Evolutionary conservation across 2,888 invertebrate species (phyloP).

Genomic region (Hirudinaria manillensis): DNA sequence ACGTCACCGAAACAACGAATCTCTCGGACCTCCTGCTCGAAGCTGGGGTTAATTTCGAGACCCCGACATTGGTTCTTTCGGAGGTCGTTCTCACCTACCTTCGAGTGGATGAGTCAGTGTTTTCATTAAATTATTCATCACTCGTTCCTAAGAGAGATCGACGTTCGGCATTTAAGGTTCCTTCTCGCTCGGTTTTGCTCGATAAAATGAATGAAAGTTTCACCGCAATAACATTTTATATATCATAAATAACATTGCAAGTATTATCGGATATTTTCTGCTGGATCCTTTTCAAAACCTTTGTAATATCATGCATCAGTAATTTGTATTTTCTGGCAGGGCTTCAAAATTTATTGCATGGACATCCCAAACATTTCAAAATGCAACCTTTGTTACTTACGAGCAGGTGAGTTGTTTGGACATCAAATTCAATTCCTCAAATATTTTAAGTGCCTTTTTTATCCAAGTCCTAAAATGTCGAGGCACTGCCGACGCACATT

Average conservation of each 20-base stretch:
- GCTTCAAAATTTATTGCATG: constrained; percentile 1
- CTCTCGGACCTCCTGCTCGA: background rate
- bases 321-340: background rate
- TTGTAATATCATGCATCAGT: background rate
- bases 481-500: too few relatives aligned
- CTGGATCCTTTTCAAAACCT: background rate
- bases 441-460: too few relatives aligned
- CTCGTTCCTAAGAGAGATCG: too few relatives aligned
- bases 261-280: too few relatives aligned
- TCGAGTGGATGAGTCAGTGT: background rate
- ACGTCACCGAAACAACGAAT: background rate
- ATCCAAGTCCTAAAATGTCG: too few relatives aligned
- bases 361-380: background rate
- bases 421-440: background rate
- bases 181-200: background rate
- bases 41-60: background rate
- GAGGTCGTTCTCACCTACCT: constrained; percentile 9
- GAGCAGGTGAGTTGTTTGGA: background rate
- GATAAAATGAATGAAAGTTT: background rate
- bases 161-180: too few relatives aligned
- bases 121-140: too few relatives aligned
- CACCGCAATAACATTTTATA: background rate
- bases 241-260: too few relatives aligned
- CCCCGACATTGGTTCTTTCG: background rate
- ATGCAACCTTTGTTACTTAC: background rate